phyloP scores from a whole-genome alignment of 2,113 vertebrate species.

The Cyprinodon brontotheroides region DNA sequence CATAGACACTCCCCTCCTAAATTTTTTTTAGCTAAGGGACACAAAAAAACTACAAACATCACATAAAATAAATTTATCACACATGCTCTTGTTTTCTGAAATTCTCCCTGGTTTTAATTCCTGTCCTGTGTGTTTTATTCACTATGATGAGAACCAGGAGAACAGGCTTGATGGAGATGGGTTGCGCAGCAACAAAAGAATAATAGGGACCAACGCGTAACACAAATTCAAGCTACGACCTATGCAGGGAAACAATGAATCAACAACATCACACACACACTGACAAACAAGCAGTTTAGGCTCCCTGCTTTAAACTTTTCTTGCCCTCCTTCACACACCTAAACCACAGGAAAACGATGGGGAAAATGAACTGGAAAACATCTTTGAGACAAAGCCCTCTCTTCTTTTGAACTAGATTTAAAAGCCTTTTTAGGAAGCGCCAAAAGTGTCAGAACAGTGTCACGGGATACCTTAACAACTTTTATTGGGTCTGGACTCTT shows the following conservation, averaged over 20 bases:
- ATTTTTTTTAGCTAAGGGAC: conserved; percentile 10
- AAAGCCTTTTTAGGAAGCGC: conserved; percentile 48
- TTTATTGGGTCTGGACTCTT: conserved; percentile 47
- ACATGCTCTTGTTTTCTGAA: conserved; percentile 30
- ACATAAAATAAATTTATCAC: neutral
- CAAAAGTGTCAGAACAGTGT: conserved; percentile 60
- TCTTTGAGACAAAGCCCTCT: conserved; percentile 55
- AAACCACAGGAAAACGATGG: conserved; percentile 47
- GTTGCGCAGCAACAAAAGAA: conserved; percentile 71
- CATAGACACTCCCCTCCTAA: conserved; percentile 40
- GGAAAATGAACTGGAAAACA: conserved; percentile 48
- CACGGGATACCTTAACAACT: conserved; percentile 54
- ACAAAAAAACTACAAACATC: neutral
- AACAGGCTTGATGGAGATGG: conserved; percentile 46
- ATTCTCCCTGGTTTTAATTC: conserved; percentile 44
- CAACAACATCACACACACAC: conserved; percentile 78
- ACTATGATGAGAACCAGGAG: conserved; percentile 77
- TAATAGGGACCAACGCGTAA: conserved; percentile 79
- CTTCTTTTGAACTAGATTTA: conserved; percentile 49
- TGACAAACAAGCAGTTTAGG: conserved; percentile 77
- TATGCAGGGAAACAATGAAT: conserved; percentile 82
- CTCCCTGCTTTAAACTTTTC: conserved; percentile 69
- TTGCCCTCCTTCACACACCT: conserved; percentile 43
- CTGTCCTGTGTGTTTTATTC: conserved; percentile 72
- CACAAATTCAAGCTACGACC: conserved; percentile 77